phyloP scores from a whole-genome alignment of 2,113 vertebrate genomes.

The Percopsis transmontana region DNA sequence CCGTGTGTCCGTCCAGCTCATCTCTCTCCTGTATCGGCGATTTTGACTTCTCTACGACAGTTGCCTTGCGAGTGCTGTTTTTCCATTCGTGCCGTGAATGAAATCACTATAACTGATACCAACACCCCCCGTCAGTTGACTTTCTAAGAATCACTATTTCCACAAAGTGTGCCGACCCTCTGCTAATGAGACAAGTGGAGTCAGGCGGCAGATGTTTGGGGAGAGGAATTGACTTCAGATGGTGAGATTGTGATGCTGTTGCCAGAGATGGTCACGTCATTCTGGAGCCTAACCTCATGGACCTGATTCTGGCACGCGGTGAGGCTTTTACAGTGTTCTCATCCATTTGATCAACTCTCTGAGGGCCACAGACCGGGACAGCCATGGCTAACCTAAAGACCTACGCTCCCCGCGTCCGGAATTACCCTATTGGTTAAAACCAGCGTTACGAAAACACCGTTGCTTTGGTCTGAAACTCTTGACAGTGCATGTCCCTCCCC shows the following conservation, averaged over 20 bases:
- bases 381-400: constrained; percentile 10
- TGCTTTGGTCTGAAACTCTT: neutral
- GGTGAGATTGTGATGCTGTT: constrained; percentile 34
- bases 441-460: too few species aligned
- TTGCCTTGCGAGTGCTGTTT: neutral
- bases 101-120: constrained; percentile 40
- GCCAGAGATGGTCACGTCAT: constrained; percentile 63
- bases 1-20: neutral
- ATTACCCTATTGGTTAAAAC: too few species aligned
- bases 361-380: neutral
- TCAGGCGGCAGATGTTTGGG: constrained; percentile 61
- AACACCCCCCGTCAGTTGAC: constrained; percentile 1
- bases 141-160: constrained; percentile 59
- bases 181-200: constrained; percentile 56
- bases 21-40: neutral
- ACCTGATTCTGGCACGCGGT: constrained; percentile 35
- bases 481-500: too few species aligned
- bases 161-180: constrained; percentile 40
- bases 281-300: constrained; percentile 31
- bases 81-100: constrained; percentile 15
- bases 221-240: constrained; percentile 63
- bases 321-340: constrained; percentile 32
- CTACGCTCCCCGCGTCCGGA: neutral
- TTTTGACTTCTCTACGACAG: neutral
- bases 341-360: constrained; percentile 24